Evolutionary conservation across 2,888 invertebrate genomes (phyloP), one percentile per base, ranked within the genome.

Genomic region (Metallyticus violacea): DNA sequence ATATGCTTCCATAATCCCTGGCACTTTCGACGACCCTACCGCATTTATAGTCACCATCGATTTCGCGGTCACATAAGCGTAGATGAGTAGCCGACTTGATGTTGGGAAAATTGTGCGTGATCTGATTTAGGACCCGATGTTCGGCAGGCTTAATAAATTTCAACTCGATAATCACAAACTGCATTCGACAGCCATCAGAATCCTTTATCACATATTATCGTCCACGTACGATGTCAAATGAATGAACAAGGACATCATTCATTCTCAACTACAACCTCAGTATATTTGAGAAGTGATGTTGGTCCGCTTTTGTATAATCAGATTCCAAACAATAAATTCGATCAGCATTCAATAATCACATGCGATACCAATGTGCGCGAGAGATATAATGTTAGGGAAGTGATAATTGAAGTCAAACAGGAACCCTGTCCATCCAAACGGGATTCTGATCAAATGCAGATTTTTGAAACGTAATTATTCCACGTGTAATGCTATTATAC

Each of bases 331-430:
- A 82, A 82, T 76, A 62, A 81, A 81, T 81, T 81, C 62, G 25
- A 81, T 80, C 81, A 62, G 25, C 40, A 25, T 81, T 62, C 26
- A 62, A n/a, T 82, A 82, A 76, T 40, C 62, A 62, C 40, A 62
- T 62, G 40, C 40, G 40, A 62, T 62, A 15, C 40, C 40, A 15
- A 15, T 82, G 15, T 26, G 29, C 40, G 81, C 25, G 81, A 9
- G 26, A 7, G 26, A 30, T 30, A 40, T 40, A 40, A 80, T 28
- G 28, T 80, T 80, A 80, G 79, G 79, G 25, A 81, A 82, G 82
- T 27, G 82, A 82, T 82, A 82, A 82, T 82, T 82, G 82, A 82
- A 62, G 76, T 40, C 82, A 82, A 82, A 82, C 62, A 62, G 26
- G 62, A 22, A 62, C 40, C 40, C 6, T 22, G 22, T 62, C 9